Evolutionary conservation across 2,113 vertebrate species (phyloP).

Genomic region (Stercorarius parasiticus): DNA sequence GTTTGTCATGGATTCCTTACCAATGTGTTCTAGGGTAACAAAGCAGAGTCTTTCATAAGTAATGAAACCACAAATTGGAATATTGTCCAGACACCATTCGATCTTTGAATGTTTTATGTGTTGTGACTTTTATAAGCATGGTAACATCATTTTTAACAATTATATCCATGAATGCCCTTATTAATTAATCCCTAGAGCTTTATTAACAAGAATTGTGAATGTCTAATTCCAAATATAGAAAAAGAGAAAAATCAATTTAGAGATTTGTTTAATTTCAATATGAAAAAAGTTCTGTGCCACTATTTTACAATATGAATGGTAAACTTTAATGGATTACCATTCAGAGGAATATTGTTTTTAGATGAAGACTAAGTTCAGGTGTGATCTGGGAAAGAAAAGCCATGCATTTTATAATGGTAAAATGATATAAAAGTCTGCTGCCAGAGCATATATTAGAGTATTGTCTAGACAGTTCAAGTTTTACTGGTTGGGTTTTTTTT

Average conservation of each 20-base stretch:
- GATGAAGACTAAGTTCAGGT: background rate
- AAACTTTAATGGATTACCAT: background rate
- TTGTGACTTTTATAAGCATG: slow-evolving; percentile 36
- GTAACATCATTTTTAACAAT: slow-evolving; percentile 14
- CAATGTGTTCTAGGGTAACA: background rate
- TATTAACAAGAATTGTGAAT: background rate
- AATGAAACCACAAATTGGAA: slow-evolving; percentile 36
- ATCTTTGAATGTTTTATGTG: background rate
- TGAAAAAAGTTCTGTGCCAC: background rate
- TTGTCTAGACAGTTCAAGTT: background rate
- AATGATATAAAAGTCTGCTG: background rate
- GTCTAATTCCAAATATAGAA: background rate
- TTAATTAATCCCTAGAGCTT: background rate
- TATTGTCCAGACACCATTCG: slow-evolving; percentile 24
- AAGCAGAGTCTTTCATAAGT: slow-evolving; percentile 20
- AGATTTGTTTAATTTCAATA: background rate
- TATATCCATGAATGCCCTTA: background rate
- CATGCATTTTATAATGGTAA: background rate
- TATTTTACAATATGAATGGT: background rate
- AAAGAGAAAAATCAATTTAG: background rate
- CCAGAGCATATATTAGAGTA: background rate
- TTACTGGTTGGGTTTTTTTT: background rate
- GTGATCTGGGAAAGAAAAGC: background rate
- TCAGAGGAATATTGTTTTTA: background rate
- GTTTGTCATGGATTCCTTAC: background rate